Conservation (phyloP, 2,797 vertebrate genomes). For the Malurus leucopterus region DNA sequence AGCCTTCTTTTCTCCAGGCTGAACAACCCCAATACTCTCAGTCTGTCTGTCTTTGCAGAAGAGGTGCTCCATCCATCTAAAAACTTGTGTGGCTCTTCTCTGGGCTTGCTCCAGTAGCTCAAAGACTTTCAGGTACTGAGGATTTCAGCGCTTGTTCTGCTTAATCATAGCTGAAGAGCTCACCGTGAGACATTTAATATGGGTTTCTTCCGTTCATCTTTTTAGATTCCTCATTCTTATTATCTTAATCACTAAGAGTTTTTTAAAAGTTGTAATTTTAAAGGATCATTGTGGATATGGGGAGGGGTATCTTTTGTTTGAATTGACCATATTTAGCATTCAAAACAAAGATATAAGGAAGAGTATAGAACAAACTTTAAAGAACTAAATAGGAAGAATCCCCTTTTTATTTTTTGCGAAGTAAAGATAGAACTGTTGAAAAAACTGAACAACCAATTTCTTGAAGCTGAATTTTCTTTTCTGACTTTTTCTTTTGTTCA, state of each 20-base stretch:
- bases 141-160: background rate
- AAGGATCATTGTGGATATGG: background rate
- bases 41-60: fast-evolving
- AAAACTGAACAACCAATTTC: background rate
- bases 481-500: background rate
- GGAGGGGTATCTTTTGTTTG: background rate
- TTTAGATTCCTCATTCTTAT: background rate
- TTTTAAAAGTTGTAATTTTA: background rate
- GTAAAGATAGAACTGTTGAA: background rate
- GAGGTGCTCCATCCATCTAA: too few species aligned
- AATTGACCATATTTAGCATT: background rate
- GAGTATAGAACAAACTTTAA: background rate
- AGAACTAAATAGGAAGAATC: background rate
- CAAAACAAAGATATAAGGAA: background rate
- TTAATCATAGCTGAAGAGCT: background rate
- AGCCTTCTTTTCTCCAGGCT: background rate
- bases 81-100: background rate
- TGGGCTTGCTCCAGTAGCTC: background rate
- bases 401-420: background rate
- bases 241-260: background rate
- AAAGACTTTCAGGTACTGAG: background rate
- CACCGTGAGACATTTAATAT: background rate
- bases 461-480: background rate
- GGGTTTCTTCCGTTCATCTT: background rate
- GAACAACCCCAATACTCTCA: background rate